Conservation (phyloP, 2,113 vertebrate species). For the Spea bombifrons region DNA sequence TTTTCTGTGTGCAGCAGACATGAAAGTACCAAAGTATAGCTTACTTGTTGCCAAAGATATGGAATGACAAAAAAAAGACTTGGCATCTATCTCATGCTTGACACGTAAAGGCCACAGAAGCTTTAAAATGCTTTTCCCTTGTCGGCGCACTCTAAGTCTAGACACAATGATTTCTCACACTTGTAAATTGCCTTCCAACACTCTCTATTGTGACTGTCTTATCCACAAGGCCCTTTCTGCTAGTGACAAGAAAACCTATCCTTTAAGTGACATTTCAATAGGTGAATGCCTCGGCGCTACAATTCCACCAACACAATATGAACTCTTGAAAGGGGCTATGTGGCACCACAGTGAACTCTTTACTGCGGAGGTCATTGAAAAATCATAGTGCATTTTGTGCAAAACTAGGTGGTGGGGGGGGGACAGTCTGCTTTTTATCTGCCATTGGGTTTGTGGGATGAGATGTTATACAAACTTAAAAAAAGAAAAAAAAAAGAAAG, state of each 20-base stretch:
- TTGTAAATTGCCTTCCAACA: constrained; percentile 72
- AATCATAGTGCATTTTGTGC: neutral
- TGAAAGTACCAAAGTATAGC: constrained; percentile 59
- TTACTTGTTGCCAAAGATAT: constrained; percentile 65
- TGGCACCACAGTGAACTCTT: constrained; percentile 51
- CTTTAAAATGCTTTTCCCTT: constrained; percentile 70
- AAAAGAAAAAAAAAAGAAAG: too few species aligned
- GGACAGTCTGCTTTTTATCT: too few species aligned
- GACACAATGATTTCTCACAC: constrained; percentile 81
- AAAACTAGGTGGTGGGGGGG: too few species aligned
- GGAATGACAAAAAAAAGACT: constrained; percentile 60
- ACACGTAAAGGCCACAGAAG: constrained; percentile 76
- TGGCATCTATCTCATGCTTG: constrained; percentile 73
- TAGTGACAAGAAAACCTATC: constrained; percentile 72
- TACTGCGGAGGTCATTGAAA: constrained; percentile 17
- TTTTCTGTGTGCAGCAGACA: constrained; percentile 58
- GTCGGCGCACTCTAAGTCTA: constrained; percentile 68
- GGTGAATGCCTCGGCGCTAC: constrained; percentile 64
- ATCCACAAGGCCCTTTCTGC: constrained; percentile 64
- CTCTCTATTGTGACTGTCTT: constrained; percentile 72
- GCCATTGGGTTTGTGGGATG: too few species aligned
- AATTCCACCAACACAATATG: constrained; percentile 68
- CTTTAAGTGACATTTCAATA: constrained; percentile 71
- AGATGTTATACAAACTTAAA: too few species aligned
- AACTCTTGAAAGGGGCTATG: constrained; percentile 67